These are phyloP conservation scores for Ptilodon capucinus DNA, from an alignment of 2,888 invertebrate species.

Conservation along the genomic window DNA sequence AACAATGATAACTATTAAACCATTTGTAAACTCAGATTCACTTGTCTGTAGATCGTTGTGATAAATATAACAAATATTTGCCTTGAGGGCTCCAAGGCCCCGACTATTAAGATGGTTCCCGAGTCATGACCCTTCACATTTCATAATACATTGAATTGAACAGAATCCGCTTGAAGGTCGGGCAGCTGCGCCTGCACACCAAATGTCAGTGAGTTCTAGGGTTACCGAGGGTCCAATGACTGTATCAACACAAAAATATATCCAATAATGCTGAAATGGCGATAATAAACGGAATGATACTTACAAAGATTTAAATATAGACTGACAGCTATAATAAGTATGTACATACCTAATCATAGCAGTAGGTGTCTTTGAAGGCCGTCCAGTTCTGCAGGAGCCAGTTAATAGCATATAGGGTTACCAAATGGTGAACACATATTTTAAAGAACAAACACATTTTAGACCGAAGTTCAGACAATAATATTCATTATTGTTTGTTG, in stretches of 20 bases:
- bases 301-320: too few species aligned
- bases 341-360: too few species aligned
- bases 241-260: background rate
- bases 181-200: slow-evolving; percentile 32
- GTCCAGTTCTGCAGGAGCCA: background rate
- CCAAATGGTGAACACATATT: background rate
- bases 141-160: slow-evolving; percentile 24
- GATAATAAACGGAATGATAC: too few species aligned
- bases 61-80: background rate
- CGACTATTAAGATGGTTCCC: slow-evolving; percentile 20
- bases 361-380: background rate
- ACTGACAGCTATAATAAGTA: too few species aligned
- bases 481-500: too few species aligned
- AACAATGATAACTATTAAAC: background rate
- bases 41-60: background rate
- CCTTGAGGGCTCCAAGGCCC: background rate
- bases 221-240: slow-evolving; percentile 15
- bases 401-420: background rate
- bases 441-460: too few species aligned
- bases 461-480: too few species aligned
- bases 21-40: background rate
- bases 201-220: slow-evolving; percentile 39
- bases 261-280: too few species aligned
- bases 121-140: slow-evolving; percentile 39
- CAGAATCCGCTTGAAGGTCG: slow-evolving; percentile 40